These are phyloP conservation scores for Prinia subflava DNA, from an alignment of 2,113 vertebrate genomes.

Conservation along the genomic window DNA sequence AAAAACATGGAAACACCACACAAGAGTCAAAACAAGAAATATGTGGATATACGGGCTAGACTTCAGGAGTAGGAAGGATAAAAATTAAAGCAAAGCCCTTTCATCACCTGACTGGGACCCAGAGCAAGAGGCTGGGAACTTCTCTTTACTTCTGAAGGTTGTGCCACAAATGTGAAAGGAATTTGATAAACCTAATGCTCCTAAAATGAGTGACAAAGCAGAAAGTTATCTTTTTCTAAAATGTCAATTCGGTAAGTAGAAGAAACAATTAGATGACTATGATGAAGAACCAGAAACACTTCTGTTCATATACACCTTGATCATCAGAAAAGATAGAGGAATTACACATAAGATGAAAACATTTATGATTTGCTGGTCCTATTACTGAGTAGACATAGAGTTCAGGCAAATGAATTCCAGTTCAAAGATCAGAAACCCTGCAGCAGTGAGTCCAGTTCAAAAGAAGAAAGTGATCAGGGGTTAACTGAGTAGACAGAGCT, in stretches of 20 bases:
- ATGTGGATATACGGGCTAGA: not conserved
- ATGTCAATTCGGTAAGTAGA: not conserved
- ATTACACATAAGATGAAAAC: not conserved
- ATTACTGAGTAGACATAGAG: not conserved
- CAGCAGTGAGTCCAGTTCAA: not conserved
- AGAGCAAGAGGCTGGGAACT: not conserved
- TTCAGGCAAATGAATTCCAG: not conserved
- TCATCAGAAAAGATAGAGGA: not conserved
- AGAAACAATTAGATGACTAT: not conserved
- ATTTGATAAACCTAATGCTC: not conserved
- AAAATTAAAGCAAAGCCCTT: not conserved
- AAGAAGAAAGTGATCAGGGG: not conserved
- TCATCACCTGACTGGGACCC: not conserved
- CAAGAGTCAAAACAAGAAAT: not conserved
- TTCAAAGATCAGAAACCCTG: not conserved
- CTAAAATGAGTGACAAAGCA: not conserved
- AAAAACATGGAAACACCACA: not conserved
- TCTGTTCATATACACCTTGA: not conserved
- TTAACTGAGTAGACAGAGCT: not conserved
- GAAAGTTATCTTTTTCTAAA: not conserved
- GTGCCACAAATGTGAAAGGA: not conserved
- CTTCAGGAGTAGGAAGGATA: not conserved
- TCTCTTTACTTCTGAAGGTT: not conserved
- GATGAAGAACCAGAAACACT: not conserved
- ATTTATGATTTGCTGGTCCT: not conserved